Base-by-base conservation (phyloP, 2,888 invertebrate genomes). In the Seira ritae region DNA sequence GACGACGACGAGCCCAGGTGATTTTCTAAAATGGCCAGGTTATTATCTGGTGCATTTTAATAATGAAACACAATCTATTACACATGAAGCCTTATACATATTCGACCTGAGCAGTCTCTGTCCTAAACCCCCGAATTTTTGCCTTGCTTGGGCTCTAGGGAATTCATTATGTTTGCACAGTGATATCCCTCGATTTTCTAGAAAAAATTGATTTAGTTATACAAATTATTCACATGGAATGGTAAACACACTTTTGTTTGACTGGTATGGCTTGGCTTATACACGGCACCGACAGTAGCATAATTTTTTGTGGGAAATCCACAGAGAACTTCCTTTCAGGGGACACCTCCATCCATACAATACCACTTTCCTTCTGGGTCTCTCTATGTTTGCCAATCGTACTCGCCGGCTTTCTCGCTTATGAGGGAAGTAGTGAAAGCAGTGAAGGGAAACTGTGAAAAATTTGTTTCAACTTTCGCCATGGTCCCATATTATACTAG, bases 11-110 rank as follows among this genome's bases (percentile, higher is more conserved):
- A 50, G 12, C 50, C 15, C 50, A 50, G 50, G 15, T 50, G 17
- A 50, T 15, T 3, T 8, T 8, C 12, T 50, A 50, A 50, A 50
- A 50, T n/a, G 15, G 17, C 15, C 15, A n/a, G 3, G 17, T 8
- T 31, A 50, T 50, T 50, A 50, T 50, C 50, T n/a, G 17, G 50
- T 50, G 50, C 50, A 50, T 50, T 50, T 50, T 50, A 50, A 50
- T 50, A 50, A 50, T 50, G 8, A 31, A 31, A 31, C 8, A 31
- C 31, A 31, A 31, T 31, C 31, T 31, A 2, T 15, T n/a, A n/a
- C 50, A n/a, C n/a, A 50, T 15, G 17, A n/a, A n/a, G 50, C 50
- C 50, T 4, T 31, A n/a, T 12, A 42, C 42, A n/a, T 8, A 50
- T n/a, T 50, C 15, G 50, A 50, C 17, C 50, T 31, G 50, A 50